Evolutionary conservation across 2,113 vertebrate genomes (phyloP).

Genomic region (Chlorocebus sabaeus): DNA sequence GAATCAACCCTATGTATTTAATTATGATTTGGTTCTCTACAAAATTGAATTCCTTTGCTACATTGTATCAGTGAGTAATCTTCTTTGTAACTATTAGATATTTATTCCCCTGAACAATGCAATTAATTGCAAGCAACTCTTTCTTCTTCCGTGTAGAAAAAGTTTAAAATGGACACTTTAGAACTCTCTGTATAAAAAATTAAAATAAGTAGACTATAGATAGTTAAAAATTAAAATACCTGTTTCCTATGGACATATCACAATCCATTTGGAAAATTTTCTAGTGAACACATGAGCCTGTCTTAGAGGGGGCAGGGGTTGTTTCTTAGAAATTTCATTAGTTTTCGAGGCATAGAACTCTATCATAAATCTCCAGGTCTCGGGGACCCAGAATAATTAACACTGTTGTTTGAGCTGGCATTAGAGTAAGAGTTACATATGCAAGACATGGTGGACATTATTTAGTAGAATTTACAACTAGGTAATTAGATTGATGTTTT

Average conservation of each 20-base stretch:
- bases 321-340: not conserved
- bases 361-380: not conserved
- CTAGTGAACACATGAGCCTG: not conserved
- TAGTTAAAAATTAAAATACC: not conserved
- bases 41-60: conserved; percentile 49
- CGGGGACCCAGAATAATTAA: not conserved
- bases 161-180: not conserved
- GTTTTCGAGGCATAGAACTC: not conserved
- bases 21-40: not conserved
- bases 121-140: not conserved
- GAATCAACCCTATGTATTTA: not conserved
- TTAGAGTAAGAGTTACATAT: not conserved
- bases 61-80: conserved; percentile 22
- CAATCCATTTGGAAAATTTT: not conserved
- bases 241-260: not conserved
- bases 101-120: conserved; percentile 20
- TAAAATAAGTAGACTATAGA: not conserved
- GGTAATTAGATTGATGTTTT: not conserved
- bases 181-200: not conserved
- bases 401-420: not conserved
- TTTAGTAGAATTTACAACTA: not conserved
- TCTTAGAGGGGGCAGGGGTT: not conserved
- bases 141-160: not conserved
- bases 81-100: not conserved
- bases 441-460: not conserved